These are phyloP conservation scores for Leptopilina boulardi DNA, from an alignment of 1,140 invertebrate genomes.

Conservation along the genomic window DNA sequence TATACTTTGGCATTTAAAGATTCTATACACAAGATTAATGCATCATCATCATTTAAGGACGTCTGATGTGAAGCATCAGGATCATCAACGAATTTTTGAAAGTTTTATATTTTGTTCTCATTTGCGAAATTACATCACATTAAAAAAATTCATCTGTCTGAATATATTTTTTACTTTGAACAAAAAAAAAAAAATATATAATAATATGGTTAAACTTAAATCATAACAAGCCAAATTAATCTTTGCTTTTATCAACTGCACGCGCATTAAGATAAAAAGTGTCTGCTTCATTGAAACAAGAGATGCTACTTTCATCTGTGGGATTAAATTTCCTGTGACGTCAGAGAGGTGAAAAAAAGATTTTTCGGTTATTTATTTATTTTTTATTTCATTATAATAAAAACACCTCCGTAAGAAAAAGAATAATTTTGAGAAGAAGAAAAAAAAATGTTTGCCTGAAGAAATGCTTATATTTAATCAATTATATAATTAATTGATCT, in stretches of 20 bases:
- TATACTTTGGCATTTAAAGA: not conserved
- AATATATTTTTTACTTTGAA: not conserved
- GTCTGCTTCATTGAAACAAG: conserved; percentile 4
- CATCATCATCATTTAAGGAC: conserved; percentile 4
- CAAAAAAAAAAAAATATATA: not conserved
- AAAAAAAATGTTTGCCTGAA: not conserved
- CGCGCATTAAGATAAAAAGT: conserved; percentile 1
- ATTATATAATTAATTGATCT: not conserved
- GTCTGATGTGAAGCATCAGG: not conserved
- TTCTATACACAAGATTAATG: not conserved
- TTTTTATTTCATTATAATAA: too few relatives aligned
- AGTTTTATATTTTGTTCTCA: not conserved
- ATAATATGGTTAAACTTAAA: not conserved
- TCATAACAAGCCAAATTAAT: not conserved
- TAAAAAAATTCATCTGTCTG: not conserved
- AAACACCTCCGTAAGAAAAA: too few relatives aligned
- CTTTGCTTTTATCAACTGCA: not conserved
- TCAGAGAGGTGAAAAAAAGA: not conserved
- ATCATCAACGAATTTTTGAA: not conserved
- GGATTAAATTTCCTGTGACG: not conserved
- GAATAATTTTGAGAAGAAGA: too few relatives aligned
- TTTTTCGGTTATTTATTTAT: too few relatives aligned
- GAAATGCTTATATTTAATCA: not conserved
- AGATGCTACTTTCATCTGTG: not conserved
- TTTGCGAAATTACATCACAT: not conserved